Evolutionary conservation across 1,140 invertebrate genomes (phyloP).

Genomic region (Pentalonia nigronervosa): DNA sequence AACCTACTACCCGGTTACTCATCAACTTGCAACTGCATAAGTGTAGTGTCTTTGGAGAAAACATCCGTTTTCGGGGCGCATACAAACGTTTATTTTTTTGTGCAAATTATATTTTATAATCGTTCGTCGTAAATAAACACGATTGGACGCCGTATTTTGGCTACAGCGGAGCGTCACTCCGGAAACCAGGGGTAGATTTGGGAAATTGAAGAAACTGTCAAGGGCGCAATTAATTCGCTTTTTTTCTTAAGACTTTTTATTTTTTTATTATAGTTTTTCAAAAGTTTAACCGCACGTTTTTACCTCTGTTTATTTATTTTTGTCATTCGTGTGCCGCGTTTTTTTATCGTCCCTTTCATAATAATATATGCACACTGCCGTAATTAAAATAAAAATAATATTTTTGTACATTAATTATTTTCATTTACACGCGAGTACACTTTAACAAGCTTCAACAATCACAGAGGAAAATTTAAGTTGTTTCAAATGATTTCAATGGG

Average conservation of each 20-base stretch:
- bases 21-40: background rate
- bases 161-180: background rate
- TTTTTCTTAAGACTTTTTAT: background rate
- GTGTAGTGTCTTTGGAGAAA: background rate
- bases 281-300: background rate
- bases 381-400: background rate
- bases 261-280: background rate
- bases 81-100: background rate
- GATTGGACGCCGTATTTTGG: background rate
- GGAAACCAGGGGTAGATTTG: background rate
- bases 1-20: background rate
- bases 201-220: background rate
- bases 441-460: background rate
- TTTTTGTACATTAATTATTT: background rate
- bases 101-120: background rate
- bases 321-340: background rate
- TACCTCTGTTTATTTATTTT: background rate
- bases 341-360: background rate
- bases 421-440: background rate
- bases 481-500: background rate
- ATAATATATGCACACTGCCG: background rate
- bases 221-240: background rate
- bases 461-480: background rate
- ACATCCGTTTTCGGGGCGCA: background rate
- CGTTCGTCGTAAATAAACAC: background rate